A percentile compares a stretch with the other conserved stretches of the same genome.
Conservation (phyloP, 2,113 vertebrate genomes). For the Naja naja region DNA sequence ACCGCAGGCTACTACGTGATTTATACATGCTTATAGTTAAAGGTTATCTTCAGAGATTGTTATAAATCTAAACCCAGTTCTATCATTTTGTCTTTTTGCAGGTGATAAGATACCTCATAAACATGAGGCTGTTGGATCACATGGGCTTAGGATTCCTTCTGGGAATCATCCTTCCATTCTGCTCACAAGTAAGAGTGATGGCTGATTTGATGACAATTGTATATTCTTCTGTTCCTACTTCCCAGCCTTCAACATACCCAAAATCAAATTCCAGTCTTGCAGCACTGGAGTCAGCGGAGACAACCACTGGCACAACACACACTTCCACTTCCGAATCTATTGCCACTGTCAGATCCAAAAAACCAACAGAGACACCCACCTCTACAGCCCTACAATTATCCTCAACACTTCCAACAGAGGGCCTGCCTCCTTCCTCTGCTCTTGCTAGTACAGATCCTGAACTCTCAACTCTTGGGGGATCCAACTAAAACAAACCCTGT, state of each 20-base stretch:
- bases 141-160: constrained; percentile 41
- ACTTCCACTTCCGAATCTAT: background rate
- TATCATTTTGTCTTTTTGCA: constrained; percentile 30
- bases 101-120: constrained; percentile 28
- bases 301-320: background rate
- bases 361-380: background rate
- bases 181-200: constrained; percentile 48
- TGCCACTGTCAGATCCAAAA: background rate
- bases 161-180: constrained; percentile 37
- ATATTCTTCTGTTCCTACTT: constrained; percentile 18
- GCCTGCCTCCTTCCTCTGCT: background rate
- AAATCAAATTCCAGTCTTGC: background rate
- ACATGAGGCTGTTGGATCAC: constrained; percentile 52
- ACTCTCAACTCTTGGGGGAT: constrained; percentile 17
- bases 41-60: background rate
- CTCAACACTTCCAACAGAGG: background rate
- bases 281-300: background rate
- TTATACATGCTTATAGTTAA: background rate
- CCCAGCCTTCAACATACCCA: constrained; percentile 11
- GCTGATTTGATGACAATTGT: background rate
- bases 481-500: constrained; percentile 58
- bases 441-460: background rate
- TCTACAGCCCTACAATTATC: background rate
- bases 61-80: background rate
- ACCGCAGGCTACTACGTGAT: background rate